phyloP scores from a whole-genome alignment of 2,888 invertebrate species.

The Volucella inanis region DNA sequence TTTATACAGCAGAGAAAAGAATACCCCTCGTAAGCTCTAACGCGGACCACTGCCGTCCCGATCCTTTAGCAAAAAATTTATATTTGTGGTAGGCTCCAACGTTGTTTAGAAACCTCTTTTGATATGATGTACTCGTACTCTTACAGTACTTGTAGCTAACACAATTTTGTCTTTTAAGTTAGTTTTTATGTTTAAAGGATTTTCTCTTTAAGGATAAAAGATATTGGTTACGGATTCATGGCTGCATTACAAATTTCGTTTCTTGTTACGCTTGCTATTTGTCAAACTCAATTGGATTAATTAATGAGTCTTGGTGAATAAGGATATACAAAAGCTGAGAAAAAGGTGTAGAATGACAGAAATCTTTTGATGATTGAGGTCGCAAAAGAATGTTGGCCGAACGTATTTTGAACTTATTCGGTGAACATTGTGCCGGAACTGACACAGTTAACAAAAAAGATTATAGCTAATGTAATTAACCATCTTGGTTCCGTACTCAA shows the following conservation, averaged over 20 bases:
- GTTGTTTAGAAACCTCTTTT: too few species aligned
- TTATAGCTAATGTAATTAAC: too few species aligned
- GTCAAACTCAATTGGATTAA: slow-evolving; percentile 39
- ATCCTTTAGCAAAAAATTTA: slow-evolving; percentile 49
- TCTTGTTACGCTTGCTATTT: slow-evolving; percentile 32
- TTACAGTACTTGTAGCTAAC: too few species aligned
- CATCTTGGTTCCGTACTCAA: too few species aligned
- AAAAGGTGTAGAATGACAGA: background rate
- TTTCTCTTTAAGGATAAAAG: slow-evolving; percentile 33
- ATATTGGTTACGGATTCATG: slow-evolving; percentile 59
- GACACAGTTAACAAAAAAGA: too few species aligned
- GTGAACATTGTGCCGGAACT: too few species aligned
- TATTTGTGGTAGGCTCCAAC: slow-evolving; percentile 28
- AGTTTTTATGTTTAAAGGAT: slow-evolving; percentile 32
- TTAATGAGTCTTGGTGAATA: slow-evolving; percentile 8
- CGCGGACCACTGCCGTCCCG: slow-evolving; percentile 3
- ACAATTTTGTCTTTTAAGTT: background rate
- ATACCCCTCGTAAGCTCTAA: background rate
- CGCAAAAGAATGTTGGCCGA: too few species aligned
- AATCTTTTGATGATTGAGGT: too few species aligned
- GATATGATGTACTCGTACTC: too few species aligned
- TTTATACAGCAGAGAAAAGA: too few species aligned
- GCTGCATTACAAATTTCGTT: slow-evolving; percentile 33
- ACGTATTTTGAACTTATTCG: too few species aligned
- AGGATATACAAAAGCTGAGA: background rate